phyloP scores from a whole-genome alignment of 2,113 vertebrate species.

The Oncorhynchus mykiss region DNA sequence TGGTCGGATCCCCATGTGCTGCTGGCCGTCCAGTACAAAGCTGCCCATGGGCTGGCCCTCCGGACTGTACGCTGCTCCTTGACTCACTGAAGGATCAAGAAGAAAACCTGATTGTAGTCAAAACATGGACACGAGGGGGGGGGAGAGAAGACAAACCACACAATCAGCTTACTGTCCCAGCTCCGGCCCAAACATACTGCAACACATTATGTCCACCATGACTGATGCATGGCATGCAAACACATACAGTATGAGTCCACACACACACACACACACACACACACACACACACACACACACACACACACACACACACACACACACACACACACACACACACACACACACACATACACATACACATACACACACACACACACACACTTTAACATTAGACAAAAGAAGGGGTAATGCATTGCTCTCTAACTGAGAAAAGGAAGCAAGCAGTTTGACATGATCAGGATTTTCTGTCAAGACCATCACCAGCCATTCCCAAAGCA shows the following conservation, averaged over 20 bases:
- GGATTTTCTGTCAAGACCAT: conserved; percentile 35
- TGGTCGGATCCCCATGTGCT: conserved; percentile 99
- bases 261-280: conserved; percentile 13
- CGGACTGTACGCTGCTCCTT: conserved; percentile 99
- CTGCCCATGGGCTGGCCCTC: conserved; percentile 99
- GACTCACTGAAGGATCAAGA: conserved; percentile 99
- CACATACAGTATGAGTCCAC: conserved; percentile 18
- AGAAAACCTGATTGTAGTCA: conserved; percentile 99
- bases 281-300: conserved; percentile 13
- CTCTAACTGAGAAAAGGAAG: conserved; percentile 45
- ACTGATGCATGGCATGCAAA: conserved; percentile 64
- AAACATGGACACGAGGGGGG: conserved; percentile 90
- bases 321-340: conserved; percentile 12
- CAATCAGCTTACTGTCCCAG: conserved; percentile 96
- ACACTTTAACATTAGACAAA: conserved; percentile 15
- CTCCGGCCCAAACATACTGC: conserved; percentile 84
- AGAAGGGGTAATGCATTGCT: conserved; percentile 55
- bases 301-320: conserved; percentile 12
- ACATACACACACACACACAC: conserved; percentile 23
- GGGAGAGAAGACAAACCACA: conserved; percentile 97
- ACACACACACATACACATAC: conserved; percentile 11
- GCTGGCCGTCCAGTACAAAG: conserved; percentile 99
- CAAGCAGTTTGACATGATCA: conserved; percentile 62
- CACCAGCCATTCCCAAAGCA: conserved; percentile 31
- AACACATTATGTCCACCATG: conserved; percentile 72